Percentiles rank a stretch among this genome's conserved stretches.
These are phyloP conservation scores for Branchellion lobata DNA, from an alignment of 2,888 invertebrate species.

Conservation along the genomic window DNA sequence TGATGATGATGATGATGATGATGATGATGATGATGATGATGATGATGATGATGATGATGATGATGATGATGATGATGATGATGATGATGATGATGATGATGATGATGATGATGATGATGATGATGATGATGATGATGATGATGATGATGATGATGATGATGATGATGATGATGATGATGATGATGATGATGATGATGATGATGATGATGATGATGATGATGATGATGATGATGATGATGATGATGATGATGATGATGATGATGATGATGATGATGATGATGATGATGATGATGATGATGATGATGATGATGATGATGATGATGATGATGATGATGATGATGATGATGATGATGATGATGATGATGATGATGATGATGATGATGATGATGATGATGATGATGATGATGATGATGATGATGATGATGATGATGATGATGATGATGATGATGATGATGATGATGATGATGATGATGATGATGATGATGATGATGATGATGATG, in stretches of 20 bases:
- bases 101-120: neutral
- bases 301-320: conserved; percentile 44
- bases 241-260: neutral
- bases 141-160: neutral
- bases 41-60: neutral
- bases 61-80: neutral
- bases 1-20: neutral
- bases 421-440: conserved; percentile 42
- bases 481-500: conserved; percentile 44
- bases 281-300: conserved; percentile 20
- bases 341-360: conserved; percentile 43
- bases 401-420: conserved; percentile 37
- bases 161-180: neutral
- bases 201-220: conserved; percentile 6
- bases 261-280: conserved; percentile 5
- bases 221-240: neutral
- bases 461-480: conserved; percentile 42
- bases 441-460: conserved; percentile 36
- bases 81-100: conserved; percentile 5
- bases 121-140: neutral
- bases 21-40: conserved; percentile 6
- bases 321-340: conserved; percentile 35
- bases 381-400: conserved; percentile 44
- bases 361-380: conserved; percentile 44
- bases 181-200: neutral